Evolutionary conservation across 2,888 invertebrate genomes (phyloP).

Genomic region (Drosophila niveifrons): DNA sequence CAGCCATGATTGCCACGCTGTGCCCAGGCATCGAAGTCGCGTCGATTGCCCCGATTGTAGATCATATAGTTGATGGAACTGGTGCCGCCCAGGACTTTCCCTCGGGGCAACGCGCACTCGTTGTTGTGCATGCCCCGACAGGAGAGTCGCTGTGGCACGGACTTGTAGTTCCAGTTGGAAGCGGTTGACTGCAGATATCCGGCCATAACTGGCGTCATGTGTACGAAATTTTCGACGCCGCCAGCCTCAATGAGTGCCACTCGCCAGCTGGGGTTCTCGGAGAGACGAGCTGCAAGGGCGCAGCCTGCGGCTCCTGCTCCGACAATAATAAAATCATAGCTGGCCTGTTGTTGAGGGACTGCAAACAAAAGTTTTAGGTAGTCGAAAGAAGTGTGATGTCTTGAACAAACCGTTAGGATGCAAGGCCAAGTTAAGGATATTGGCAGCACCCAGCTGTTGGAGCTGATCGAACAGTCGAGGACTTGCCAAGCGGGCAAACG

Average conservation of each 20-base stretch:
- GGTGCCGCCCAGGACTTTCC: constrained; percentile 87
- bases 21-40: constrained; percentile 90
- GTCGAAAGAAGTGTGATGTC: not conserved
- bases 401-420: constrained; percentile 60
- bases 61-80: constrained; percentile 89
- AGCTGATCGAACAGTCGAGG: constrained; percentile 52
- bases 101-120: constrained; percentile 86
- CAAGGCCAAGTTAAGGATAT: constrained; percentile 52
- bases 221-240: constrained; percentile 83
- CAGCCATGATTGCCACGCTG: constrained; percentile 90
- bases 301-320: constrained; percentile 94
- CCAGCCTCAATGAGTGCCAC: constrained; percentile 87
- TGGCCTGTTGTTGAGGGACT: constrained; percentile 83
- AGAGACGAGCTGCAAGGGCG: constrained; percentile 84
- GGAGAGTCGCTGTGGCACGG: constrained; percentile 88
- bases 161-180: constrained; percentile 90
- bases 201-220: constrained; percentile 80
- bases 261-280: constrained; percentile 85
- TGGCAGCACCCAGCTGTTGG: constrained; percentile 56
- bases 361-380: not conserved
- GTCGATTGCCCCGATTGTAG: constrained; percentile 90
- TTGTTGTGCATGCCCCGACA: constrained; percentile 86
- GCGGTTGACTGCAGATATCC: constrained; percentile 84
- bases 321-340: constrained; percentile 93
- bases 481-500: constrained; percentile 1